A percentile compares a stretch with the other conserved stretches of the same genome.
Conservation (phyloP, 2,888 invertebrate species). For the Theretra japonica region DNA sequence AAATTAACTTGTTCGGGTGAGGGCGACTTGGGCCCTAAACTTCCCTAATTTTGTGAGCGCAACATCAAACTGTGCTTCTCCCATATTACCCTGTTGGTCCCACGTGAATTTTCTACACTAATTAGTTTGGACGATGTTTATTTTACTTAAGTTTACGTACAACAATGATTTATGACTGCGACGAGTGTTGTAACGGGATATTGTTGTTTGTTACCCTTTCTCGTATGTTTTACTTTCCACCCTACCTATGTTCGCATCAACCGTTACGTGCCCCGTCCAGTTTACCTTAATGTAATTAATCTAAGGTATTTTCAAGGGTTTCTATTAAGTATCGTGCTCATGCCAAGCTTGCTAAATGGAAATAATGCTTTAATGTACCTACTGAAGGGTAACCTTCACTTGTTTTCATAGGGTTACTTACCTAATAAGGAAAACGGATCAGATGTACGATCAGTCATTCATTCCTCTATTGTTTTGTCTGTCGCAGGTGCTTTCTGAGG, state of each 20-base stretch:
- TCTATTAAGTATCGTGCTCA: constrained; percentile 35
- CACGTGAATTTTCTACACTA: constrained; percentile 82
- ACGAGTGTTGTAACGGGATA: constrained; percentile 53
- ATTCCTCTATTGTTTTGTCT: neutral
- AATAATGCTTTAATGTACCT: neutral
- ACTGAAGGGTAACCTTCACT: neutral
- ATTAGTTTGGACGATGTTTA: constrained; percentile 81
- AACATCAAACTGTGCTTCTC: constrained; percentile 82
- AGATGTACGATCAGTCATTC: neutral
- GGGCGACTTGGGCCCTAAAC: constrained; percentile 80
- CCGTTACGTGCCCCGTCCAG: constrained; percentile 19
- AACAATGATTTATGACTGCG: constrained; percentile 74
- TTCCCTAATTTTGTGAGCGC: constrained; percentile 82
- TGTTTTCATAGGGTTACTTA: neutral
- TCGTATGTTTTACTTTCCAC: constrained; percentile 33
- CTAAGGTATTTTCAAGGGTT: constrained; percentile 30
- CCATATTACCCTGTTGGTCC: constrained; percentile 80
- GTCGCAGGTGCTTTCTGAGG: neutral
- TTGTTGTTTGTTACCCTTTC: constrained; percentile 47
- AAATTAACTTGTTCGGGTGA: constrained; percentile 81
- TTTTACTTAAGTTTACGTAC: constrained; percentile 77
- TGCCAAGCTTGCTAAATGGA: constrained; percentile 24
- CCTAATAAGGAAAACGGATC: neutral
- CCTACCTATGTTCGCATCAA: constrained; percentile 16
- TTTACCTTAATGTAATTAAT: constrained; percentile 21